Conservation (phyloP, 2,888 invertebrate genomes). For the Patella pellucida region DNA sequence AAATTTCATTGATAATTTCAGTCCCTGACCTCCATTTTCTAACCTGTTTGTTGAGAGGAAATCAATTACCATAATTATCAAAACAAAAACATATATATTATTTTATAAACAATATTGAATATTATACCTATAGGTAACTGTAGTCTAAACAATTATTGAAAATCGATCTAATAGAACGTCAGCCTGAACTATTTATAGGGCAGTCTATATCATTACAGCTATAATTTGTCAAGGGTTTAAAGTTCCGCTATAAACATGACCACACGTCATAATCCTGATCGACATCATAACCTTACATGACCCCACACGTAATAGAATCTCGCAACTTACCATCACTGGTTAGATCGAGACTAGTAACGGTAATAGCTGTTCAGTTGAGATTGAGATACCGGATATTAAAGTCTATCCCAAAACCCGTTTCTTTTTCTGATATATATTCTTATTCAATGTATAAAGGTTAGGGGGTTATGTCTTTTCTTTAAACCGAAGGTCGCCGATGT, state of each 20-base stretch:
- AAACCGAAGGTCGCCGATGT: not conserved
- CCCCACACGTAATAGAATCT: slow-evolving; percentile 1
- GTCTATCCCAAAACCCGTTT: not conserved
- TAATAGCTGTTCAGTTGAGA: not conserved
- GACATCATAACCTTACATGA: not conserved
- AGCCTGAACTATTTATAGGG: no score
- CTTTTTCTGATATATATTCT: not conserved
- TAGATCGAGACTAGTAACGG: not conserved
- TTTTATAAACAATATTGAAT: no score
- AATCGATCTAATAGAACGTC: no score
- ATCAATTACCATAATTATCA: no score
- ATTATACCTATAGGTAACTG: no score
- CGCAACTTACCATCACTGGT: not conserved
- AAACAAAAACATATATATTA: no score
- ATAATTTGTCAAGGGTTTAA: slow-evolving; percentile 7
- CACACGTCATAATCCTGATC: not conserved
- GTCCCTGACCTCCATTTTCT: no score
- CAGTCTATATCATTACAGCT: no score
- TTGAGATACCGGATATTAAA: not conserved
- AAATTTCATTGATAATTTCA: no score
- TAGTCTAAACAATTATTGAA: no score
- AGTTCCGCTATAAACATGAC: not conserved
- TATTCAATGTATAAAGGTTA: slow-evolving; percentile 2
- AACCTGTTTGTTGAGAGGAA: no score
- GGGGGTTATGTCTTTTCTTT: not conserved